Conservation (phyloP, 2,888 invertebrate species). For the Molanna angustata region DNA sequence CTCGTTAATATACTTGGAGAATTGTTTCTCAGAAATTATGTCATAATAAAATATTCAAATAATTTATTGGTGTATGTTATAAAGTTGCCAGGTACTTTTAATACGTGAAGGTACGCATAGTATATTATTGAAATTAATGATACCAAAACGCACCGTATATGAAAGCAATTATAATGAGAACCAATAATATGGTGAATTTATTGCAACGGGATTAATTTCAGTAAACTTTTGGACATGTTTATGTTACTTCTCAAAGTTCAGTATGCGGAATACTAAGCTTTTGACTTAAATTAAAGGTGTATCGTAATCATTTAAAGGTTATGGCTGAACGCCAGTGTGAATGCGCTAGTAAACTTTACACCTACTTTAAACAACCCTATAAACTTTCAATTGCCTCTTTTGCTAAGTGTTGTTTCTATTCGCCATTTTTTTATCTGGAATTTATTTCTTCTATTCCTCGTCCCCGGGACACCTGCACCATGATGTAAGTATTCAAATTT, state of each 20-base stretch:
- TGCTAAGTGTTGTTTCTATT: neutral
- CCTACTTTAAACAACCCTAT: constrained; percentile 4
- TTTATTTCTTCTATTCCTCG: too few relatives aligned
- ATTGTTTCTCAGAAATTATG: too few relatives aligned
- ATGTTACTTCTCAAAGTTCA: constrained; percentile 2
- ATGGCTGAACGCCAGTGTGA: constrained; percentile 9
- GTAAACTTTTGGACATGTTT: constrained; percentile 8
- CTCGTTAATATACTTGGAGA: too few relatives aligned
- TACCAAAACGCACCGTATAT: too few relatives aligned
- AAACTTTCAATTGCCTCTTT: constrained; percentile 16
- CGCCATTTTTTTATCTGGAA: too few relatives aligned
- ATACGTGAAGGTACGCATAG: too few relatives aligned
- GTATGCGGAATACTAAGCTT: constrained; percentile 13
- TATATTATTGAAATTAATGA: too few relatives aligned
- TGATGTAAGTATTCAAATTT: too few relatives aligned
- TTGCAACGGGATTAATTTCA: neutral
- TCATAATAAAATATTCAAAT: too few relatives aligned
- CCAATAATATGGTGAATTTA: neutral
- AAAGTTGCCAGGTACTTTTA: too few relatives aligned
- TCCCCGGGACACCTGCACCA: too few relatives aligned
- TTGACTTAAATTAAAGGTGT: constrained; percentile 17
- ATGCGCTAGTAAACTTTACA: constrained; percentile 17
- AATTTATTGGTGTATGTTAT: too few relatives aligned
- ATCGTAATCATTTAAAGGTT: constrained; percentile 16
- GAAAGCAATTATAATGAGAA: neutral